Evolutionary conservation across 23 tunicate species (phyloP).

Genomic region (Clavelina lepadiformis): DNA sequence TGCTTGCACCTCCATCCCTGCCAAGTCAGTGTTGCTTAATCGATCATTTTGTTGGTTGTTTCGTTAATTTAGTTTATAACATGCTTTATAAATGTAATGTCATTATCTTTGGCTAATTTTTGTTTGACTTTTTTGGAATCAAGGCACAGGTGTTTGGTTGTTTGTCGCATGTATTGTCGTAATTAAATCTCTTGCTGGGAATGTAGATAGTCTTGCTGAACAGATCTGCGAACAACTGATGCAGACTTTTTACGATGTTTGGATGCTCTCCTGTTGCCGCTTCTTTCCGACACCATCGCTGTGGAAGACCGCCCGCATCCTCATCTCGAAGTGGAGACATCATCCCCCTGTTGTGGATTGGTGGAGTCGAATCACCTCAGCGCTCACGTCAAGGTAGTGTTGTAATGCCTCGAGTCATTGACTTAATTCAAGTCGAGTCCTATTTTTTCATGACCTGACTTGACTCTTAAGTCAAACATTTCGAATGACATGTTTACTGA

Average conservation of each 20-base stretch:
- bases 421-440: too few relatives aligned
- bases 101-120: too few relatives aligned
- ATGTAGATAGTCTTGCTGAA: conserved; percentile 93
- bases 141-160: too few relatives aligned
- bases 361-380: conserved; percentile 82
- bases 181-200: too few relatives aligned
- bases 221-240: conserved; percentile 79
- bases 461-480: too few relatives aligned
- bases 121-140: neutral
- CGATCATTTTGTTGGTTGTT: too few relatives aligned
- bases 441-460: too few relatives aligned
- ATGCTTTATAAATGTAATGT: too few relatives aligned
- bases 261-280: conserved; percentile 58
- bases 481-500: too few relatives aligned
- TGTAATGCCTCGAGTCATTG: too few relatives aligned
- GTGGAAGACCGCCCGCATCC: conserved; percentile 70
- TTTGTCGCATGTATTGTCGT: too few relatives aligned
- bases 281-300: conserved; percentile 88
- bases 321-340: conserved; percentile 81
- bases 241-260: conserved; percentile 75
- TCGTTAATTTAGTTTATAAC: too few relatives aligned
- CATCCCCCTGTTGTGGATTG: conserved; percentile 92
- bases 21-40: conserved; percentile 74
- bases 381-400: conserved; percentile 71
- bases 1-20: conserved; percentile 66